Percentiles rank a stretch among this genome's conserved stretches.
phyloP scores from a whole-genome alignment of 1,140 invertebrate species.

The Marisa cornuarietis region DNA sequence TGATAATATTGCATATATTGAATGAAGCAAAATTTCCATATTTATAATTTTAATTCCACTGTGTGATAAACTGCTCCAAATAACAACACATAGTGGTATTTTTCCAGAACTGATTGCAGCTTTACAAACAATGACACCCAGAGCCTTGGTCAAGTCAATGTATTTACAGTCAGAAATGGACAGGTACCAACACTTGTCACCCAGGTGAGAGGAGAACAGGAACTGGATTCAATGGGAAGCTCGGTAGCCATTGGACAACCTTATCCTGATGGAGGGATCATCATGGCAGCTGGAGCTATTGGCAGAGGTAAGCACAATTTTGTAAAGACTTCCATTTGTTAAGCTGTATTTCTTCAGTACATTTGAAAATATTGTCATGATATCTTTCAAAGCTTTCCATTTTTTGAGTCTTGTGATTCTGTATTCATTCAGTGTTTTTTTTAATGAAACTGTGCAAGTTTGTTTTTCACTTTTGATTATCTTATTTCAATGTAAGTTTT shows the following conservation, averaged over 20 bases:
- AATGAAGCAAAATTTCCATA: too few relatives aligned
- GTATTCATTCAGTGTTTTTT: constrained; percentile 1
- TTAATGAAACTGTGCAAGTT: background rate
- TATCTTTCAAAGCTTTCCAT: too few relatives aligned
- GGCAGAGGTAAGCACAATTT: constrained; percentile 18
- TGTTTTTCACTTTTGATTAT: too few relatives aligned
- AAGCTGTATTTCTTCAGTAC: background rate
- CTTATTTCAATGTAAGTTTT: too few relatives aligned
- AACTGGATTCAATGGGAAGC: constrained; percentile 39
- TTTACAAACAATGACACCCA: constrained; percentile 40
- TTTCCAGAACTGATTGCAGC: constrained; percentile 40
- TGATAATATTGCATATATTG: too few relatives aligned
- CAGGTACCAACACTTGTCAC: constrained; percentile 1
- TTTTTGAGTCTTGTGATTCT: background rate
- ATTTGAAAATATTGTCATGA: too few relatives aligned
- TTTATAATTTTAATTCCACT: too few relatives aligned
- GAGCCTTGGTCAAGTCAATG: constrained; percentile 36
- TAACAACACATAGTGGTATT: background rate
- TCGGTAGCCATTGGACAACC: constrained; percentile 41
- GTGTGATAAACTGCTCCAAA: too few relatives aligned
- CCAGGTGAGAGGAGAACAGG: constrained; percentile 22
- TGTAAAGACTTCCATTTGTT: background rate
- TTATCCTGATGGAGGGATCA: constrained; percentile 25
- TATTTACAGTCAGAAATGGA: constrained; percentile 25
- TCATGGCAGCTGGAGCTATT: constrained; percentile 33